A percentile compares a stretch with the other conserved stretches of the same genome.
phyloP scores from a whole-genome alignment of 2,888 invertebrate genomes.

The Apamea monoglypha region DNA sequence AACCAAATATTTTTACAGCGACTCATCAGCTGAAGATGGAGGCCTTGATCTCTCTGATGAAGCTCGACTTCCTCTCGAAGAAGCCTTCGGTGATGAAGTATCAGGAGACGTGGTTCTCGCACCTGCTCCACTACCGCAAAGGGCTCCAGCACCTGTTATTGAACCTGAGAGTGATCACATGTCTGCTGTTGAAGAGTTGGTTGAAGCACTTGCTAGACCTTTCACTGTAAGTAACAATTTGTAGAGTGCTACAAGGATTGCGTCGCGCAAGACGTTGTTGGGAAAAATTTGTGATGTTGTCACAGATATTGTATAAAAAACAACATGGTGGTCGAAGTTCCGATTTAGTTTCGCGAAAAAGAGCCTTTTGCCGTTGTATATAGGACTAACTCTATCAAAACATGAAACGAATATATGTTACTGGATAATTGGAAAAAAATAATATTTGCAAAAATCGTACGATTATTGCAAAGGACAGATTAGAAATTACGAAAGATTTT shows the following conservation, averaged over 20 bases:
- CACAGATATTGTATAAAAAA: background rate
- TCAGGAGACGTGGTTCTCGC: conserved; percentile 72
- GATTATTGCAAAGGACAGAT: background rate
- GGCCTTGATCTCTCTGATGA: conserved; percentile 80
- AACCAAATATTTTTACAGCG: conserved; percentile 71
- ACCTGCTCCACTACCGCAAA: conserved; percentile 84
- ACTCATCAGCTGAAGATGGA: conserved; percentile 83
- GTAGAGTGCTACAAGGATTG: background rate
- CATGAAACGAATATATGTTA: background rate
- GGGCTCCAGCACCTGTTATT: conserved; percentile 80
- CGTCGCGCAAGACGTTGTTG: background rate
- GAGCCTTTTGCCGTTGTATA: too few relatives aligned
- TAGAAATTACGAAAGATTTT: background rate
- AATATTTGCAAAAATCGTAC: background rate
- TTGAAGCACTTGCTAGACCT: conserved; percentile 86
- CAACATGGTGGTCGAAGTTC: background rate
- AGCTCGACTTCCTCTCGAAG: conserved; percentile 83
- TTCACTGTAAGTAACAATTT: conserved; percentile 78
- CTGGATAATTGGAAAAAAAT: background rate
- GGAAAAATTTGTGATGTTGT: background rate
- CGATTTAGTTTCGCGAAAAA: background rate
- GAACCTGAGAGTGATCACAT: conserved; percentile 82
- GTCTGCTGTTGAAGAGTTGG: conserved; percentile 85
- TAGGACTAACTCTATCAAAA: background rate
- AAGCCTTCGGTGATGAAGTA: conserved; percentile 84